Evolutionary conservation across 2,888 invertebrate species (phyloP).

Genomic region (Volucella inanis): DNA sequence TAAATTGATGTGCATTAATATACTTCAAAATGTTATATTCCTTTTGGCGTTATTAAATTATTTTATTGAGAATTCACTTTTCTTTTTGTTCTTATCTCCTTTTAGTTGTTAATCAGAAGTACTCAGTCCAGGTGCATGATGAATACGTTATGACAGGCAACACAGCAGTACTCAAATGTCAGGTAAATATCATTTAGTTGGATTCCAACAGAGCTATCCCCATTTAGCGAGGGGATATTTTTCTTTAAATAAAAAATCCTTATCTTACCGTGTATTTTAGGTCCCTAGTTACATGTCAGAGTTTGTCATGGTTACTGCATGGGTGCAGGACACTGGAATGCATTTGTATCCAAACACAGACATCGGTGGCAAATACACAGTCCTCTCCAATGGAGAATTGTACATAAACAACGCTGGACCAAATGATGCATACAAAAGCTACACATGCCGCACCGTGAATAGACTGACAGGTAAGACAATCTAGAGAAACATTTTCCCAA

Average conservation of each 20-base stretch:
- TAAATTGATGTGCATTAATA: too few relatives aligned
- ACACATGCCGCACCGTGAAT: slow-evolving; percentile 92
- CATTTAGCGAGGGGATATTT: too few relatives aligned
- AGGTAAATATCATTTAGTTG: slow-evolving; percentile 81
- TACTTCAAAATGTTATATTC: too few relatives aligned
- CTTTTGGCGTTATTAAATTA: background rate
- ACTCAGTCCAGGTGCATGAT: slow-evolving; percentile 95
- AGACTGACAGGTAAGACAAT: slow-evolving; percentile 86
- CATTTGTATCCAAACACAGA: slow-evolving; percentile 91
- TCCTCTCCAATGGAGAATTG: slow-evolving; percentile 91
- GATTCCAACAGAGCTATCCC: background rate
- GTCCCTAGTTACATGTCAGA: slow-evolving; percentile 94
- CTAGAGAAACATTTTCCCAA: background rate
- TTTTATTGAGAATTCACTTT: background rate
- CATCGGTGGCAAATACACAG: slow-evolving; percentile 90
- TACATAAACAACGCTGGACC: slow-evolving; percentile 92
- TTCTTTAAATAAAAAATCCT: too few relatives aligned
- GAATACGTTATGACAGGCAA: slow-evolving; percentile 96
- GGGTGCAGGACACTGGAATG: slow-evolving; percentile 92
- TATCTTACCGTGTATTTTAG: slow-evolving; percentile 74
- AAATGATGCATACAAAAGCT: slow-evolving; percentile 90
- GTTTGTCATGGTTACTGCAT: slow-evolving; percentile 93
- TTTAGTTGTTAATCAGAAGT: slow-evolving; percentile 92
- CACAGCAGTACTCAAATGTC: slow-evolving; percentile 94
- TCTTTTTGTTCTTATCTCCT: slow-evolving; percentile 41